Conservation (phyloP, 1,140 invertebrate genomes). For the Asobara japonica region DNA sequence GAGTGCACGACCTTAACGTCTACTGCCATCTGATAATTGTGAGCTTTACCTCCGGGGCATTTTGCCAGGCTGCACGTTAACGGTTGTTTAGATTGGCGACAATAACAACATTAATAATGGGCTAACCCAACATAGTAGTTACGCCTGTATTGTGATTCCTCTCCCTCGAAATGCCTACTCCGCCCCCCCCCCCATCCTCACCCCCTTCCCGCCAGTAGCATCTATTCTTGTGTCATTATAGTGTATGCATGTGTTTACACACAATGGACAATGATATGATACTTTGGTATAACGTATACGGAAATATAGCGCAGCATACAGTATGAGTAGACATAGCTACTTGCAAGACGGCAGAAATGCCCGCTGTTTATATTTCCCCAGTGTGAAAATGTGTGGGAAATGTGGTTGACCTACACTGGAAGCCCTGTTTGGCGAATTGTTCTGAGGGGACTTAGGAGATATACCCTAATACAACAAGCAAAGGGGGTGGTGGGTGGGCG, state of each 20-base stretch:
- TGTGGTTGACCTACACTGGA: constrained; percentile 32
- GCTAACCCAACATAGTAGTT: constrained; percentile 29
- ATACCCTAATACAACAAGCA: background rate
- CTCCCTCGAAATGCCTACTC: background rate
- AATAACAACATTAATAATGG: constrained; percentile 41
- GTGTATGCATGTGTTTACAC: constrained; percentile 18
- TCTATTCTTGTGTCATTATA: no score
- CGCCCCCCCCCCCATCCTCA: no score
- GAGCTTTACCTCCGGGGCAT: constrained; percentile 6
- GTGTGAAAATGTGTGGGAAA: constrained; percentile 26
- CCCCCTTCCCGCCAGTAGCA: no score
- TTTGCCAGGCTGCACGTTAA: background rate
- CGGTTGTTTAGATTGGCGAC: constrained; percentile 34
- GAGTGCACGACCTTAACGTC: constrained; percentile 1
- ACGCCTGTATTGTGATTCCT: constrained; percentile 29
- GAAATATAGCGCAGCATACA: background rate
- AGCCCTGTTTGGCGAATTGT: constrained; percentile 11
- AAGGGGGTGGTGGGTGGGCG: no score
- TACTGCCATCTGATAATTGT: constrained; percentile 14
- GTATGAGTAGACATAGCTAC: background rate
- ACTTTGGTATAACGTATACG: background rate
- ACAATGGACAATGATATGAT: constrained; percentile 2
- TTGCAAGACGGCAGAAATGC: constrained; percentile 13
- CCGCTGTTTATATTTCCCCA: constrained; percentile 23
- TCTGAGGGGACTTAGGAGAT: background rate